Conservation (phyloP, 2,113 vertebrate species). For the Cercocebus atys region DNA sequence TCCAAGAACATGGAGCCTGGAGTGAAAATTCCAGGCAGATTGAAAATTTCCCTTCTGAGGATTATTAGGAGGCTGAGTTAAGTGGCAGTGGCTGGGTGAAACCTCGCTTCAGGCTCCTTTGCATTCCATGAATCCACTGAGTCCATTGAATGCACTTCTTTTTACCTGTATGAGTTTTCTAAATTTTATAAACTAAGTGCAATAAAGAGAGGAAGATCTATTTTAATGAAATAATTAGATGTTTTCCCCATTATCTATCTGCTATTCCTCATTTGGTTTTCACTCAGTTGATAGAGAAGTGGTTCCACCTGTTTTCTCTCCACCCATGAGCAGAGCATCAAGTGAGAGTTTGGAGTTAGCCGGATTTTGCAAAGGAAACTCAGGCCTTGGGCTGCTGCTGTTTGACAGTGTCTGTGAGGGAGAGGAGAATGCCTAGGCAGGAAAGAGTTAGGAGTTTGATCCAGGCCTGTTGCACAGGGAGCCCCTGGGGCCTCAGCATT, state of each 20-base stretch:
- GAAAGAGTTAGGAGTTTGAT: not conserved
- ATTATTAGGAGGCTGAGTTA: not conserved
- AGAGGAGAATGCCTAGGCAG: too few species aligned
- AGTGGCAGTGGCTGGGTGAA: not conserved
- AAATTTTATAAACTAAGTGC: not conserved
- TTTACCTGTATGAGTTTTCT: not conserved
- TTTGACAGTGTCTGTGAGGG: rapidly evolving
- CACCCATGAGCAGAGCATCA: too few species aligned
- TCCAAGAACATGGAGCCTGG: not conserved
- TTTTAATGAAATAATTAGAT: not conserved
- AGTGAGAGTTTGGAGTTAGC: too few species aligned
- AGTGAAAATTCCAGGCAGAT: not conserved
- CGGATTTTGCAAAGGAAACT: not conserved
- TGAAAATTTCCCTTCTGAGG: not conserved
- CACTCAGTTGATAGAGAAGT: not conserved
- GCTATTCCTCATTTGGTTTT: not conserved
- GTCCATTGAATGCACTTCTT: rapidly evolving
- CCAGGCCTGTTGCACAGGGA: too few species aligned
- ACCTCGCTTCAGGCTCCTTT: not conserved
- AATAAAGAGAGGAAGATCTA: not conserved
- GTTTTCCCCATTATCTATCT: rapidly evolving
- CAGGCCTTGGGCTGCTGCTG: rapidly evolving
- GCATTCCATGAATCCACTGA: rapidly evolving
- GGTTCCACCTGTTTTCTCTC: not conserved
- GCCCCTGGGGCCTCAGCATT: not conserved